Evolutionary conservation across 2,113 vertebrate species (phyloP).

Genomic region (Peromyscus polionotus): DNA sequence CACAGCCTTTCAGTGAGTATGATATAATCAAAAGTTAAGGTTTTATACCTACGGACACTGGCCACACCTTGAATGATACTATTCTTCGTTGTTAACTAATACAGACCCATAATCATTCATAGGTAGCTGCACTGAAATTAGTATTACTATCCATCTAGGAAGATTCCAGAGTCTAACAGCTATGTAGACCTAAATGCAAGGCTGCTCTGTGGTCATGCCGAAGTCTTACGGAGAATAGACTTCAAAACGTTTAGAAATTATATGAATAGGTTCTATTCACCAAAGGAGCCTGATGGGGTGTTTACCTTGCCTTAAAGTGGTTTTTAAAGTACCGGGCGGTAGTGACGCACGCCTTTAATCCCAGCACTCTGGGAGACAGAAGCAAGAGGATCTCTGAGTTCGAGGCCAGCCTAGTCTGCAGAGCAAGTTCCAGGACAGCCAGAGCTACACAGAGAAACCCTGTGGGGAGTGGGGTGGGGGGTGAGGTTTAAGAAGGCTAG

Average conservation of each 20-base stretch:
- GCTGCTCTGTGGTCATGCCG: background rate
- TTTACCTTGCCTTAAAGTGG: background rate
- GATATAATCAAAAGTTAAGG: slow-evolving; percentile 3
- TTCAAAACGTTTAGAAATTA: background rate
- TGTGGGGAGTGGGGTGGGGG: too few species aligned
- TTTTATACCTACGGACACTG: background rate
- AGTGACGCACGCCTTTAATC: background rate
- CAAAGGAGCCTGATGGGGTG: background rate
- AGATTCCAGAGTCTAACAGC: background rate
- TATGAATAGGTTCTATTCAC: slow-evolving; percentile 27
- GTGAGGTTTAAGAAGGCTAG: background rate
- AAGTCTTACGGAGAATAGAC: slow-evolving; percentile 30
- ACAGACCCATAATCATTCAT: background rate
- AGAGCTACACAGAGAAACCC: background rate
- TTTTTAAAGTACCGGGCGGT: background rate
- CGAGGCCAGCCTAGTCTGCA: background rate
- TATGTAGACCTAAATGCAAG: background rate
- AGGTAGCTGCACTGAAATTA: background rate
- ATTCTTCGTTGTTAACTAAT: background rate
- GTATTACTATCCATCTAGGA: background rate
- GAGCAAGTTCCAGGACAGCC: background rate
- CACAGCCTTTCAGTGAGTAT: background rate
- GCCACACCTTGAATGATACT: background rate
- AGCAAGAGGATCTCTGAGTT: background rate
- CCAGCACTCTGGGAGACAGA: background rate